phyloP scores from a whole-genome alignment of 23 tunicate species.

The Trididemnum nubilum region DNA sequence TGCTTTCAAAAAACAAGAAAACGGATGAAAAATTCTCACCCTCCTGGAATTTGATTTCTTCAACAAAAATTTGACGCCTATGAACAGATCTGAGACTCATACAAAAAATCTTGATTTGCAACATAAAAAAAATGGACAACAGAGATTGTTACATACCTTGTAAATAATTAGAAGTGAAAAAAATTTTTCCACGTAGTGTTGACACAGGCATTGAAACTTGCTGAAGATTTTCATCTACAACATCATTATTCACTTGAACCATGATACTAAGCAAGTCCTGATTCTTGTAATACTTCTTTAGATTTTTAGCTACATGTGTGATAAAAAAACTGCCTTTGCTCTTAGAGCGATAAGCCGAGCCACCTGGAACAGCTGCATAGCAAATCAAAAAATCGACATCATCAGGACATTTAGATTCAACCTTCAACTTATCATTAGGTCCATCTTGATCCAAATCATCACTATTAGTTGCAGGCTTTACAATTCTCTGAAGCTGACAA shows the following conservation, averaged over 20 bases:
- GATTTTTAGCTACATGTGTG: slow-evolving; percentile 13
- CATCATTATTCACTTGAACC: slow-evolving; percentile 63
- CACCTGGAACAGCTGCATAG: slow-evolving; percentile 82
- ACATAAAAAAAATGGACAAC: too few species aligned
- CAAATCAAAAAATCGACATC: slow-evolving; percentile 62
- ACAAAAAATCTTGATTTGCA: too few species aligned
- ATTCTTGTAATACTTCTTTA: slow-evolving; percentile 34
- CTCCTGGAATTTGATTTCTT: too few species aligned
- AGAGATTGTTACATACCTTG: too few species aligned
- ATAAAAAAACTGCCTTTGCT: slow-evolving; percentile 52
- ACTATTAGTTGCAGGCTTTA: slow-evolving; percentile 5
- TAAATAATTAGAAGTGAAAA: too few species aligned
- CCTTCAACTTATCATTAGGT: not conserved
- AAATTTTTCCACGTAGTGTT: slow-evolving; percentile 68
- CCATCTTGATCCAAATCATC: slow-evolving; percentile 46
- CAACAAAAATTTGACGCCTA: too few species aligned
- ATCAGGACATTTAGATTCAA: not conserved
- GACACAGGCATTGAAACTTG: slow-evolving; percentile 85
- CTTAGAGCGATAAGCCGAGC: slow-evolving; percentile 47
- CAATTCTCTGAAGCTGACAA: too few species aligned
- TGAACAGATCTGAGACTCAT: too few species aligned
- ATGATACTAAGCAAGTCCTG: slow-evolving; percentile 63
- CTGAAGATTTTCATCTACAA: slow-evolving; percentile 27
- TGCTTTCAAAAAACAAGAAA: too few species aligned
- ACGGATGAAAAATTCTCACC: too few species aligned